These are phyloP conservation scores for Emydura subglobosa DNA, from an alignment of 2,113 vertebrate species.

Conservation along the genomic window DNA sequence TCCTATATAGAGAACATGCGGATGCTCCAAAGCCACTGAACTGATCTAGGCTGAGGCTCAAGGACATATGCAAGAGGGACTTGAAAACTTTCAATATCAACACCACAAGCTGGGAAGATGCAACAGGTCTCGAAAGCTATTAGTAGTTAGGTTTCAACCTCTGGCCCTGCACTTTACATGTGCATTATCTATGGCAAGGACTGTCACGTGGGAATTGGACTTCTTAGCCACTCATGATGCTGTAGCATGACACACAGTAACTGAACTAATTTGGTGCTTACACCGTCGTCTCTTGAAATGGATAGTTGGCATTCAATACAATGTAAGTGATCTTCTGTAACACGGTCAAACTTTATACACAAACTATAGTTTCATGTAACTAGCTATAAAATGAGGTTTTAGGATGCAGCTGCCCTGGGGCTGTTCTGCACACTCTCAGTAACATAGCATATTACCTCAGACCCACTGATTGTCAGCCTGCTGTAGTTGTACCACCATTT, in stretches of 20 bases:
- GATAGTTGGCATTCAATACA: neutral
- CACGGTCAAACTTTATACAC: too few relatives aligned
- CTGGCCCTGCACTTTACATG: neutral
- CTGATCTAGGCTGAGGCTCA: neutral
- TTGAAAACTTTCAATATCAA: neutral
- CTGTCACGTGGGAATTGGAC: neutral
- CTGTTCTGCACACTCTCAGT: neutral
- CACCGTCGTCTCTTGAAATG: neutral
- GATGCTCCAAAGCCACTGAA: neutral
- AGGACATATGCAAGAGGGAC: neutral
- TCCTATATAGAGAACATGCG: neutral
- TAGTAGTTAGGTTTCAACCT: neutral
- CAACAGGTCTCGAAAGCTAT: neutral
- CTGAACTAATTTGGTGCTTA: neutral
- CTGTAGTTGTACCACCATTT: neutral
- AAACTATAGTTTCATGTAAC: neutral
- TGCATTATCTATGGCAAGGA: neutral
- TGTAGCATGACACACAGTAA: neutral
- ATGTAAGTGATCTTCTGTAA: neutral
- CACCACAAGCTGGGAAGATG: neutral
- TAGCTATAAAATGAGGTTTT: neutral
- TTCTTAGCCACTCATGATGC: neutral
- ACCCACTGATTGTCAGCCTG: neutral
- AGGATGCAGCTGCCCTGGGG: neutral
- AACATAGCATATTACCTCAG: neutral